Percentiles rank a stretch among this genome's conserved stretches.
Evolutionary conservation across 2,113 vertebrate species (phyloP).

Genomic region (Hassar affinis): DNA sequence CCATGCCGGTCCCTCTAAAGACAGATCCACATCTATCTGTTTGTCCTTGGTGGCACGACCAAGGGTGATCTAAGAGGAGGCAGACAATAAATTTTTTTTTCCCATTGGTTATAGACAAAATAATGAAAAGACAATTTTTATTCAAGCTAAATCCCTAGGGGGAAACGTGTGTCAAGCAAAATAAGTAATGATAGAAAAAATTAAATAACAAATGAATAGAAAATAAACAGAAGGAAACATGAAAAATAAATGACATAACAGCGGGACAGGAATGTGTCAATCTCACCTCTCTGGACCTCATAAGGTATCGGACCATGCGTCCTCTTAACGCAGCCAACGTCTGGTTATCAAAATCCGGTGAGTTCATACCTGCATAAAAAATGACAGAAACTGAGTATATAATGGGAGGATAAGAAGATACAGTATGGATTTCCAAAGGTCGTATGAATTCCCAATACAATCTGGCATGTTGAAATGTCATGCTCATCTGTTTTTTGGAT

Average conservation of each 20-base stretch:
- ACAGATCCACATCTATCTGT: constrained; percentile 93
- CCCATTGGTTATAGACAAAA: neutral
- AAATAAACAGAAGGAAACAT: neutral
- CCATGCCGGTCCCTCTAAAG: constrained; percentile 92
- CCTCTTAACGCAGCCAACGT: constrained; percentile 89
- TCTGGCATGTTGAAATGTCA: neutral
- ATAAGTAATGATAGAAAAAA: neutral
- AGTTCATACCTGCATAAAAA: constrained; percentile 83
- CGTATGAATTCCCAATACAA: neutral
- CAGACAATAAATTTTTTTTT: neutral
- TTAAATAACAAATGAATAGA: neutral
- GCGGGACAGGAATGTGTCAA: neutral
- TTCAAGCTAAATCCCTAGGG: neutral
- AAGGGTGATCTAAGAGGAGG: constrained; percentile 80
- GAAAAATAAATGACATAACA: neutral
- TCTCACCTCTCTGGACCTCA: constrained; percentile 88
- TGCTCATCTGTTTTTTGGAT: neutral
- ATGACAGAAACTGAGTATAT: neutral
- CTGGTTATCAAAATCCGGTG: constrained; percentile 94
- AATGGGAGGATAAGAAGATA: neutral
- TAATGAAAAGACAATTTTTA: neutral
- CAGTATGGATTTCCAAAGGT: neutral
- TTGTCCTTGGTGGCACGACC: constrained; percentile 95
- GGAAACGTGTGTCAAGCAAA: neutral
- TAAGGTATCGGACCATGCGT: constrained; percentile 92